phyloP scores from a whole-genome alignment of 1,140 invertebrate genomes.

The Drosophila mojavensis region DNA sequence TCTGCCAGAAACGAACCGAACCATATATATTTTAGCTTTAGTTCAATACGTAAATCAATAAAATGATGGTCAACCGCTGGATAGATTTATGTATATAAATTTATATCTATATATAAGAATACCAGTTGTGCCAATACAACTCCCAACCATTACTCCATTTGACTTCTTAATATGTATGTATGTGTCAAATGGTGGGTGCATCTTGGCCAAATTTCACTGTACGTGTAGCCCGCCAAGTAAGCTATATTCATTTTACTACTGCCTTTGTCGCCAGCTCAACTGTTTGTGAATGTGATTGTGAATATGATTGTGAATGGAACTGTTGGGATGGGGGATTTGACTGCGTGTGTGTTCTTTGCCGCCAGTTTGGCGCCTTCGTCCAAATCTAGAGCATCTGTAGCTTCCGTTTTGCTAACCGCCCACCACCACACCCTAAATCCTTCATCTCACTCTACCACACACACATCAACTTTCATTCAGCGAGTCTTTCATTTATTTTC shows the following conservation, averaged over 20 bases:
- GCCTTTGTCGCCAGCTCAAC: conserved; percentile 55
- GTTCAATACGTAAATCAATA: no score
- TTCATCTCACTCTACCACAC: not conserved
- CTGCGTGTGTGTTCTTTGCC: conserved; percentile 63
- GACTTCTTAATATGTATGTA: no score
- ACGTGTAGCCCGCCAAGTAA: conserved; percentile 22
- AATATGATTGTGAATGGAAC: conserved; percentile 34
- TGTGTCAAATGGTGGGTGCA: not conserved
- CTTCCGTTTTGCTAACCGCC: conserved; percentile 20
- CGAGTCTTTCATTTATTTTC: conserved; percentile 70
- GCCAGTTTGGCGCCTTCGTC: conserved; percentile 56
- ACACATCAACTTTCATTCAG: conserved; percentile 15
- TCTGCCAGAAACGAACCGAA: no score
- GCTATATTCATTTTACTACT: conserved; percentile 45
- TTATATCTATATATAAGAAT: no score
- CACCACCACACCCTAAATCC: conserved; percentile 2
- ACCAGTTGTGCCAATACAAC: no score
- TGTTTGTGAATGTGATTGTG: conserved; percentile 21
- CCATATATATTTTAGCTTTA: no score
- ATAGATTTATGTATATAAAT: no score
- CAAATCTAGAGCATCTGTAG: conserved; percentile 64
- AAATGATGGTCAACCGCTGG: no score
- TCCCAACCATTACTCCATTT: no score
- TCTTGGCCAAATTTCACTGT: not conserved
- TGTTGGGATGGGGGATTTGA: conserved; percentile 25